Conservation (phyloP, 2,888 invertebrate species). For the Scelioninae gen. 2 region DNA sequence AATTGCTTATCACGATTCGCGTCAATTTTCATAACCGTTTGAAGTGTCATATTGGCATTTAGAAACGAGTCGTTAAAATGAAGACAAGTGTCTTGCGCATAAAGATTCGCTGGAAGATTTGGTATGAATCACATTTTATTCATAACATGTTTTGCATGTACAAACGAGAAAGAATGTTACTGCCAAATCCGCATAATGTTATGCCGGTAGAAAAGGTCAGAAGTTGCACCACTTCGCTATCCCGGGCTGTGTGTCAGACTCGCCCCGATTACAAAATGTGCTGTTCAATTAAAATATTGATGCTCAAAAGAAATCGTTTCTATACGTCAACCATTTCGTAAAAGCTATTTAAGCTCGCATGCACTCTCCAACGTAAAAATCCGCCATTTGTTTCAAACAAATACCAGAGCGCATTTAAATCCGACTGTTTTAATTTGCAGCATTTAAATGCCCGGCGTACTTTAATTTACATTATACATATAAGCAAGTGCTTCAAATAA, state of each 20-base stretch:
- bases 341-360: conserved; percentile 2
- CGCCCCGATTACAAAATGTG: conserved; percentile 2
- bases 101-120: background rate
- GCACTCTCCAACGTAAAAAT: conserved; percentile 12
- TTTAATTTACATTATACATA: conserved; percentile 35
- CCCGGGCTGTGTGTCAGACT: background rate
- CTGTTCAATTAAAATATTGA: conserved; percentile 13
- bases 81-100: conserved; percentile 1
- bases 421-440: conserved; percentile 7
- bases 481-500: conserved; percentile 5
- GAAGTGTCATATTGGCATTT: conserved; percentile 4
- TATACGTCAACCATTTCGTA: background rate
- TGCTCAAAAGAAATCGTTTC: conserved; percentile 1
- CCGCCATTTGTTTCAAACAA: conserved; percentile 14
- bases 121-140: background rate
- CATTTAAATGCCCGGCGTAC: conserved; percentile 16
- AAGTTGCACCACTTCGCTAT: background rate
- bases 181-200: conserved; percentile 6
- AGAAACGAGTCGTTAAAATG: background rate
- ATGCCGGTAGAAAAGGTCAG: background rate
- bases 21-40: conserved; percentile 4
- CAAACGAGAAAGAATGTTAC: background rate
- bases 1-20: background rate
- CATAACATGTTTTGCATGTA: background rate
- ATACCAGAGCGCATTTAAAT: conserved; percentile 9